Evolutionary conservation across 2,888 invertebrate species (phyloP).

Genomic region (Pollenia griseotomentosa): DNA sequence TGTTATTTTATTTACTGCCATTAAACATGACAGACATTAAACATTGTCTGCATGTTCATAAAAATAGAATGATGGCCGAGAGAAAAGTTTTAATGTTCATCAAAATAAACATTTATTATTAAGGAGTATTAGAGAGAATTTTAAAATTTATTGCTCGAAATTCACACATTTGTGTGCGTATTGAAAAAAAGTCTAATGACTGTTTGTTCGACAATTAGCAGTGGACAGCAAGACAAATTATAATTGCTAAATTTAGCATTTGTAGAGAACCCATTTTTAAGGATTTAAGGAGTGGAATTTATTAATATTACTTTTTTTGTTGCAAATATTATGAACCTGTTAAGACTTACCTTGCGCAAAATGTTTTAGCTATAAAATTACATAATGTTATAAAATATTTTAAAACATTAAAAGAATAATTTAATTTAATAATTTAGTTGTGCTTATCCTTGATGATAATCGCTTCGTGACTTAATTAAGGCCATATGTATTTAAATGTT

Average conservation of each 20-base stretch:
- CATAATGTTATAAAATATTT: no score
- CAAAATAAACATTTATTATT: slow-evolving; percentile 37
- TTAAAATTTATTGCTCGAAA: slow-evolving; percentile 1
- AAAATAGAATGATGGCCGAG: slow-evolving; percentile 47
- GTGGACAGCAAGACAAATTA: slow-evolving; percentile 5
- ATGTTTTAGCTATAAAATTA: no score
- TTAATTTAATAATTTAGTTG: no score
- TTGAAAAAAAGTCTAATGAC: slow-evolving; percentile 5
- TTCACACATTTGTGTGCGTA: neutral
- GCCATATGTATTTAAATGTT: no score
- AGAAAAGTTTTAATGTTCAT: slow-evolving; percentile 43
- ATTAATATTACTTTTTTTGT: neutral
- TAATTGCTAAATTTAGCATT: slow-evolving; percentile 16
- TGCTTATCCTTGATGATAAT: no score
- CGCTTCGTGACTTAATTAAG: no score
- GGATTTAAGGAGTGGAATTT: neutral
- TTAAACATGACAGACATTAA: slow-evolving; percentile 58
- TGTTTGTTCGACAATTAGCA: slow-evolving; percentile 24
- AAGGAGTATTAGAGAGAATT: neutral
- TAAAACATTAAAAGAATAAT: no score
- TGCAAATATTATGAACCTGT: no score
- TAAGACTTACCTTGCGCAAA: no score
- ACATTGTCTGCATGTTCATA: slow-evolving; percentile 46
- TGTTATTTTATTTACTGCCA: slow-evolving; percentile 49
- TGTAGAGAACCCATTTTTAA: neutral